Evolutionary conservation across 2,888 invertebrate genomes (phyloP), one percentile per base, ranked within the genome.

Genomic region (Caenorhabditis auriculariae): DNA sequence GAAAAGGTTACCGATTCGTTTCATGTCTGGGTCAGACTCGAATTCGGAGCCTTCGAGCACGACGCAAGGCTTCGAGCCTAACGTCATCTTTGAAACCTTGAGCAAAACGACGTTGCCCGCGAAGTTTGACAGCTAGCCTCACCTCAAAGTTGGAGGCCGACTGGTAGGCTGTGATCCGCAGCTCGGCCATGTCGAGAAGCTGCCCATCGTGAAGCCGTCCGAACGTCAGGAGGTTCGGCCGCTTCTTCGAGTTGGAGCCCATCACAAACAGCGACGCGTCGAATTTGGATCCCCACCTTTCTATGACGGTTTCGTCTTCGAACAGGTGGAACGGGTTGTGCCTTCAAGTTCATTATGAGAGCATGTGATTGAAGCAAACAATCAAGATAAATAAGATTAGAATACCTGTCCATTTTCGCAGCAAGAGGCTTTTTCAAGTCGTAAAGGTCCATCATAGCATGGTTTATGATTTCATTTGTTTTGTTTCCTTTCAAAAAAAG

Each of bases 131-230:
- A 0, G 28, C 28, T 29, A 41, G 15, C 37, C 50, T 37, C 44
- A 76, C 78, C 15, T 76, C 71, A 46, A 79, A 80, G n/a, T 70
- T 64, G 5, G 51, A 57, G 9, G 75, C 50, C 0, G 89, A 86
- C 81, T 88, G 88, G 82, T 88, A 94, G 52, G 88, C 87, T 51
- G 91, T 90, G 23, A 96, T 87, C 12, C 93, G 91, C 54, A 98
- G 87, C 84, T 99, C 98, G 55, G 92, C 87, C 93, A 98, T 94
- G 82, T 99, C 98, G 54, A 98, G 84, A 28, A 98, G 85, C 55
- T 89, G 89, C 77, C 89, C 88, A 83, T 98, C 91, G 83, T 88
- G 95, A 81, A 90, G 88, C 70, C 98, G 87, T 0, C 88, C 87
- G 45, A 79, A 74, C n/a, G 69, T 71, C 39, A 78, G 35, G 21